Evolutionary conservation across 2,888 invertebrate species (phyloP), one percentile per base, ranked within the genome.

Genomic region (Alviniconcha strummeri): DNA sequence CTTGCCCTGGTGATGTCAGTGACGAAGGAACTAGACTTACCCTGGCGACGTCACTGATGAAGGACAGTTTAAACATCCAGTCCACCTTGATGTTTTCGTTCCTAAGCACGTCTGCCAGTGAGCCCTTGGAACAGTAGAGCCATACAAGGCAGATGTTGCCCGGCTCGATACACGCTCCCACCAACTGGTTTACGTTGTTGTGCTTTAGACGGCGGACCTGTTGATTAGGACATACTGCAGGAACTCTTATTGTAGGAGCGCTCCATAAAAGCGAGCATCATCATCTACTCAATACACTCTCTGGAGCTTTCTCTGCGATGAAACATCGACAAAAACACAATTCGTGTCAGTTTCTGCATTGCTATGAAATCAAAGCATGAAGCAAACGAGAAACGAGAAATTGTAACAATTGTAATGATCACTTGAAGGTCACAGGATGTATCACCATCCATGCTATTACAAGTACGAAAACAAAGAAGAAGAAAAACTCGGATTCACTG

Each of bases 151-250:
- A 96, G 3, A 97, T 95, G 56, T 96, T 95, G 0, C 96, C 96
- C 57, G 96, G 96, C 85, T 97, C 97, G 4, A 97, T 96, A 89
- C 96, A 96, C 0, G 97, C 97, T 0, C 97, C 97, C 9, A 97
- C 96, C 90, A 97, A 96, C 0, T 96, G 96, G 7, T 96, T 96
- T 36, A 97, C 94, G 91, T 97, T 97, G 92, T 97, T 97, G 91
- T 97, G 97, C 0, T 97, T 96, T 4, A 97, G 95, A 93, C 97
- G 96, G 84, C 97, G 95, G 95, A 98, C 96, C 98, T 98, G 91
- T 19, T 36, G 36, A 36, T 36, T 36, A 36, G 36, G 36, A 36
- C 36, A 36, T 36, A 36, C 3, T 36, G 36, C 36, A 36, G 36
- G 36, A 36, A 36, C 36, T 36, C 36, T 1, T 36, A 36, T 36